Conservation (phyloP, 53 echinoderm and acorn worm genomes). For the Luidia sarsii region DNA sequence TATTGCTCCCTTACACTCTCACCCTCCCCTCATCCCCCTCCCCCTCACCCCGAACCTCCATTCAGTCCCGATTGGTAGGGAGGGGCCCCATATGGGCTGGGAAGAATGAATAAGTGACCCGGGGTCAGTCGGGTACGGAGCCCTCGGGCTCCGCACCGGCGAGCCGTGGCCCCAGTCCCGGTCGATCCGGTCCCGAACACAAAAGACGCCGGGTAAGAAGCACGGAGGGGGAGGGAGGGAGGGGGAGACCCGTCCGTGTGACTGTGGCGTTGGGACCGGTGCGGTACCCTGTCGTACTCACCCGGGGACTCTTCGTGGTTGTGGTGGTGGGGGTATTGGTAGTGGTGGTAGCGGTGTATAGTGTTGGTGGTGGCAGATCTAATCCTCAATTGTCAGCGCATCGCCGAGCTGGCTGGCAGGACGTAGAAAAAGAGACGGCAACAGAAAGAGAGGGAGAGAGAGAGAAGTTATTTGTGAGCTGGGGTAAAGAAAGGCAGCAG, state of each 20-base stretch:
- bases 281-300: too few relatives aligned
- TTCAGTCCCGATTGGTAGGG: constrained; percentile 62
- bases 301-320: too few relatives aligned
- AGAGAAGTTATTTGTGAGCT: constrained; percentile 43
- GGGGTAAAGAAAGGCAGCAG: constrained; percentile 39
- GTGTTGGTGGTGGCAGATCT: not conserved
- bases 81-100: constrained; percentile 53
- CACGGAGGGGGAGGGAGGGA: not conserved
- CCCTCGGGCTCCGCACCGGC: constrained; percentile 20
- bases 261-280: too few relatives aligned
- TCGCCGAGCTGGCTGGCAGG: not conserved
- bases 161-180: too few relatives aligned
- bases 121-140: constrained; percentile 37
- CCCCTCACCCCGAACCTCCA: not conserved
- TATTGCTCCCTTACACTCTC: too few relatives aligned
- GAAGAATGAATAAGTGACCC: constrained; percentile 65
- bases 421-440: not conserved
- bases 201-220: constrained; percentile 36
- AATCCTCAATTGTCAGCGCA: constrained; percentile 44
- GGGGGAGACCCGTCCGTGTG: too few relatives aligned
- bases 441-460: not conserved
- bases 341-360: too few relatives aligned
- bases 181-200: constrained; percentile 25
- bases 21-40: too few relatives aligned
- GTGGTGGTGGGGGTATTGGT: too few relatives aligned